Base-by-base conservation (phyloP, 1,140 invertebrate species). In the Chymomyza costata region DNA sequence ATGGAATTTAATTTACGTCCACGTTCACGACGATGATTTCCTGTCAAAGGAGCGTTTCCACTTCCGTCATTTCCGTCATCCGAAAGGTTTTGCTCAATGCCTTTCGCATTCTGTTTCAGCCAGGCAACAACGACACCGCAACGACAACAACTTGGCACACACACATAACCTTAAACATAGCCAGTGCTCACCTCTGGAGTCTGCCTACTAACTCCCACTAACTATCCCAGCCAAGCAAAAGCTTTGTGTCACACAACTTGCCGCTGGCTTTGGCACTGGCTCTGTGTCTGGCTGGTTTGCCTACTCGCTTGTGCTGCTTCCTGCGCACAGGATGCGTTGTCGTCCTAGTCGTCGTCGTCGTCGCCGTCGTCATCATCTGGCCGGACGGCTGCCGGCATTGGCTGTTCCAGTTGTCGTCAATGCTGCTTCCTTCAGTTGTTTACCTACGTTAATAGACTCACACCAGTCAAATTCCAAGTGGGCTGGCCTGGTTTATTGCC, bases 1-100 rank as follows among this genome's bases (percentile, higher is more conserved):
- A 67, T 80, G 73, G 73, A 83, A 83, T 83, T 81, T 83, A 83
- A 83, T 83, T 83, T 83, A 81, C 74, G 70, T 81, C 47, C 81
- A 70, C 58, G 74, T n/a, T n/a, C n/a, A n/a, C n/a, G 60, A 78
- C 74, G 59, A 65, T 83, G 81, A 83, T 83, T 83, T 83, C 81
- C 81, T 83, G 67, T 59, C 66, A 56, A 60, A 53, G 76, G 69
- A 67, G 40, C 54, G 25, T 37, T 49, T 16, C 28, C 52, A 74
- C 81, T 83, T 83, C 81, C 81, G 74, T 78, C 74, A 83, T 83
- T 83, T 83, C 69, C 74, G 70, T 52, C 51, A 65, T 63, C 66
- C 65, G 68, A 70, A 69, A 64, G 66, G 54, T 73, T 45, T 47
- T 62, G 58, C n/a, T n/a, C n/a, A n/a, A n/a, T n/a, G n/a, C 38